phyloP scores from a whole-genome alignment of 2,797 vertebrate species.

The Kryptopterus vitreolus region DNA sequence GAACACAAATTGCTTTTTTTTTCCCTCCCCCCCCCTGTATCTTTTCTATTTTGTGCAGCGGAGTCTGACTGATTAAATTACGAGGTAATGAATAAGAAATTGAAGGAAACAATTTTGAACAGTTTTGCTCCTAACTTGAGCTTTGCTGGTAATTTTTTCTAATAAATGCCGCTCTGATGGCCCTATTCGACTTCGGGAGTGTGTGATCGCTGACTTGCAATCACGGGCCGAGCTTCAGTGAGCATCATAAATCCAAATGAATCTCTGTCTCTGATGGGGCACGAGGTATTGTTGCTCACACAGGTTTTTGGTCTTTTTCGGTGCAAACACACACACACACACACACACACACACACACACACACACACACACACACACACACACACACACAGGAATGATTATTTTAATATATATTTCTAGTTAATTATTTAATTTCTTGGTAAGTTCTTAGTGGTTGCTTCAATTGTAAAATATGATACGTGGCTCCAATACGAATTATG shows the following conservation, averaged over 20 bases:
- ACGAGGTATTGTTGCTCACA: background rate
- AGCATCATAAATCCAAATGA: constrained; percentile 38
- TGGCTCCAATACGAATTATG: no score
- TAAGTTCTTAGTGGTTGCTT: no score
- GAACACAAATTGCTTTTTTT: constrained; percentile 79
- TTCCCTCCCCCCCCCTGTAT: constrained; percentile 55
- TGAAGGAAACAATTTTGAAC: constrained; percentile 56
- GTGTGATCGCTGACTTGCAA: constrained; percentile 34
- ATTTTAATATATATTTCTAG: no score
- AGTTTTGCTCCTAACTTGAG: constrained; percentile 42
- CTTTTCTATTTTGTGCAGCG: constrained; percentile 64
- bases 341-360: constrained; percentile 5
- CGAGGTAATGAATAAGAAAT: constrained; percentile 56
- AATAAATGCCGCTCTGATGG: constrained; percentile 45
- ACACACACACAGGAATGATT: no score
- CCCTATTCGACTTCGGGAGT: constrained; percentile 25
- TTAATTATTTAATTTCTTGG: no score
- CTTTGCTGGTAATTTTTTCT: constrained; percentile 44
- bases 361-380: background rate
- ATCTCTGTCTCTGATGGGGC: constrained; percentile 13
- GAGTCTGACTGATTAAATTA: constrained; percentile 57
- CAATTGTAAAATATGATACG: no score
- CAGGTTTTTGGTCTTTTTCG: background rate
- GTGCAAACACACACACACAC: background rate
- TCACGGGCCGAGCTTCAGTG: constrained; percentile 28